Evolutionary conservation across 2,888 invertebrate species (phyloP), one percentile per base, ranked within the genome.

Genomic region (Callinectes sapidus): DNA sequence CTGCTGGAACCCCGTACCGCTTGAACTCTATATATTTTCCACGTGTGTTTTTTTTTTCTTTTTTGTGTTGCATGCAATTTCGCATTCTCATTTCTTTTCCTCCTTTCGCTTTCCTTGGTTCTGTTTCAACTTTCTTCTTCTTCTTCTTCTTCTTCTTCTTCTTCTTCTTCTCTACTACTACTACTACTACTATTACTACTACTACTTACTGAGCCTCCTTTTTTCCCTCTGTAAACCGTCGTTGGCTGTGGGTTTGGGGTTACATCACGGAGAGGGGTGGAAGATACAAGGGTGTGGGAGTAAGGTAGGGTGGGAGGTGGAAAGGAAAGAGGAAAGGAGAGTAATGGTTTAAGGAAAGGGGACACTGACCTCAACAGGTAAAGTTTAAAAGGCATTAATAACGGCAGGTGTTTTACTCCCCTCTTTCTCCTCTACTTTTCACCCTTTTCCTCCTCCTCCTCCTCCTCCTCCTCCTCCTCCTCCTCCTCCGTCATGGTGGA

Each of bases 381-480:
- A 55, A 86, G 48, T 55, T 85, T 89, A 89, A 89, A 89, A 39
- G 91, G 89, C 77, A 92, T 92, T 92, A 92, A 92, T 92, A 92
- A 92, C 92, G 89, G 92, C 88, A 91, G 88, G 91, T 88, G 71
- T 91, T 23, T 39, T 48, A 48, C 71, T 71, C 91, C 32, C 87
- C 8, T 61, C 89, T 55, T 88, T 48, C 35, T 35, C 48, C 91
- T 28, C 71, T 71, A 48, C 32, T 71, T 71, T 14, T 89, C 77
- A 71, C 91, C 55, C 77, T 35, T n/a, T 35, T 32, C 28, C 85
- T 61, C 61, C 10, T 71, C 42, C 81, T 77, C 77, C 14, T 28
- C 86, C 48, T 23, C 77, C 28, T n/a, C 71, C n/a, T 90, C 90
- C 32, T 66, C 66, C 39, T 32, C 71, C 32, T 32, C 42, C 42